A percentile compares a stretch with the other conserved stretches of the same genome.
phyloP scores from a whole-genome alignment of 2,797 vertebrate species.

The Allobates femoralis region DNA sequence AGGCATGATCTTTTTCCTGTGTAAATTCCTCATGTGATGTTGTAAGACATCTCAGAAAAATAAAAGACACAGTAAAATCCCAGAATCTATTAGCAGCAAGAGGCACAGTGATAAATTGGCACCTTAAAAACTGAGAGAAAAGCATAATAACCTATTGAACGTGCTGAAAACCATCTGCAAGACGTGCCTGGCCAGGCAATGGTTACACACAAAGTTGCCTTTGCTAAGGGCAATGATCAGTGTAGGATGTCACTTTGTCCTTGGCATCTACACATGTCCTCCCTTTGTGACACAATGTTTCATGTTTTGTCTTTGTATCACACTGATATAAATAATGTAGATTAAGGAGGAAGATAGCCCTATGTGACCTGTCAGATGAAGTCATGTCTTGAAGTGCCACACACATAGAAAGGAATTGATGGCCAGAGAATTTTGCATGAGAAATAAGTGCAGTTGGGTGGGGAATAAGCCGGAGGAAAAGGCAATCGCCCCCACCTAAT shows the following conservation, averaged over 20 bases:
- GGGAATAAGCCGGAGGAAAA: constrained; percentile 14
- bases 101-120: constrained; percentile 28
- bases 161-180: neutral
- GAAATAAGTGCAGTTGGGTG: constrained; percentile 7
- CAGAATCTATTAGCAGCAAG: constrained; percentile 33
- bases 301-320: neutral
- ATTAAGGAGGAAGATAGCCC: constrained; percentile 9
- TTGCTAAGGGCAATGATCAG: constrained; percentile 19
- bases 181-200: neutral
- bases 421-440: neutral
- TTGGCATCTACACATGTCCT: constrained; percentile 23
- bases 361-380: constrained; percentile 27
- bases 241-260: constrained; percentile 38
- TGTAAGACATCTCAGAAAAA: neutral
- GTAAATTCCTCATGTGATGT: neutral
- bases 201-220: constrained; percentile 40
- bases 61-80: constrained; percentile 6
- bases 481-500: constrained; percentile 30
- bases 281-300: neutral
- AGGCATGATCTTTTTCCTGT: neutral
- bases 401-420: neutral
- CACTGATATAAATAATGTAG: constrained; percentile 8
- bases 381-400: neutral
- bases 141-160: neutral
- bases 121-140: neutral